phyloP scores from a whole-genome alignment of 1,140 invertebrate species.

The Thalassaphorura encarpata region DNA sequence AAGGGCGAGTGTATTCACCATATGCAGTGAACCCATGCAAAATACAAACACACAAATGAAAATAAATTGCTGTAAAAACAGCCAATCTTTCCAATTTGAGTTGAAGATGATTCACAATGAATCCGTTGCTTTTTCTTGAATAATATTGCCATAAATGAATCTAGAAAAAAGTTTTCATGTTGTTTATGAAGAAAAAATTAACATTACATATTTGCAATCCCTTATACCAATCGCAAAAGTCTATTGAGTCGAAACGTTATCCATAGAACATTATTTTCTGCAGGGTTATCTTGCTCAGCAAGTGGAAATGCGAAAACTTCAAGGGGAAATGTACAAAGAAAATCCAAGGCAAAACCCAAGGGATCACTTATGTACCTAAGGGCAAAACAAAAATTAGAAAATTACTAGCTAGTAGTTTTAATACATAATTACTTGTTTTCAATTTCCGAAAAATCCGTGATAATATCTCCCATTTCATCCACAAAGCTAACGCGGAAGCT shows the following conservation, averaged over 20 bases:
- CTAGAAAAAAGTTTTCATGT: background rate
- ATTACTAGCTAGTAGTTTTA: background rate
- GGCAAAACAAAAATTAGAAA: background rate
- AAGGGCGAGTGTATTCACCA: background rate
- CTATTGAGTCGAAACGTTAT: slow-evolving; percentile 1
- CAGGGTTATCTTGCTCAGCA: background rate
- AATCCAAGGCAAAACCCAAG: slow-evolving; percentile 8
- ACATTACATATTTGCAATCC: background rate
- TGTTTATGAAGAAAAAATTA: background rate
- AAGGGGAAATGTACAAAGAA: slow-evolving; percentile 8
- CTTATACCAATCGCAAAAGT: slow-evolving; percentile 9
- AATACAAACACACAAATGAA: slow-evolving; percentile 8
- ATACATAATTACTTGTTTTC: slow-evolving; percentile 4
- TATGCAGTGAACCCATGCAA: background rate
- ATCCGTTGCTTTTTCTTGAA: background rate
- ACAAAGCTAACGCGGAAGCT: slow-evolving; percentile 10
- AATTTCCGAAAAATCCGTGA: slow-evolving; percentile 7
- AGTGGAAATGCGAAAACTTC: slow-evolving; percentile 5
- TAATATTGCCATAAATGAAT: slow-evolving; percentile 4
- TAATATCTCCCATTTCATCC: slow-evolving; percentile 5
- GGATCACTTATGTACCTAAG: slow-evolving; percentile 10
- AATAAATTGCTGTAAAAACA: slow-evolving; percentile 1
- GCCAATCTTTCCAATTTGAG: slow-evolving; percentile 10
- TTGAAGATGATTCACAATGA: slow-evolving; percentile 1
- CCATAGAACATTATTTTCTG: background rate